Evolutionary conservation across 2,797 vertebrate species (phyloP), one percentile per base, ranked within the genome.

Genomic region (Xiphophorus birchmanni): DNA sequence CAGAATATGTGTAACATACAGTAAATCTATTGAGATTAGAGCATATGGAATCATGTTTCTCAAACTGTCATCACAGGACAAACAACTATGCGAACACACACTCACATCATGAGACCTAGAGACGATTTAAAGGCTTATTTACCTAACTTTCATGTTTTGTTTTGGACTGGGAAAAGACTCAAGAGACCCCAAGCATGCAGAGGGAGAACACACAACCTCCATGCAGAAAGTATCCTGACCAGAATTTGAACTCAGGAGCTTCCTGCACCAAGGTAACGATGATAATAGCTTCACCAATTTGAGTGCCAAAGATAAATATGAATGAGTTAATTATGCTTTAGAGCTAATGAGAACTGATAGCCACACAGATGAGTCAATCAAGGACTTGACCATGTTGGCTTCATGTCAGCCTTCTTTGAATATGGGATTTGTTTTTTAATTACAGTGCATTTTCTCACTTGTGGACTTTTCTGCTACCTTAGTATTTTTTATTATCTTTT

Each of bases 1-100:
- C 89, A 90, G 88, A 94, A 93, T 89, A 90, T 80, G 78, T 87
- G 90, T 74, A 91, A 91, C 89, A 88, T 90, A 83, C 52, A 82
- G 69, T 78, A 84, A 54, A 10, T 80, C 83, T 75, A 78, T 26
- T 74, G 84, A 90, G 85, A 91, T 86, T 81, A 86, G 81, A 83
- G 88, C 84, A 84, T 80, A 82, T 69, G 23, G 21, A 40, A 42
- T 29, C 26, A 29, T 7, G n/a, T 13, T 69, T 23, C 65, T 26
- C 65, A 69, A 26, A 69, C 11, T 0, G n/a, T 26, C 23, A 60
- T 13, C 56, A 1, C 29, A 63, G 60, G 32, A 63, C 60, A 35
- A 35, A 63, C 29, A 71, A 71, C 67, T 23, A 71, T 12, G 40
- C 8, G 6, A 10, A 35, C 58, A 35, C 11, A 29, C 58, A 7